Evolutionary conservation across 35 echinoderm and acorn worm species (phyloP).

Genomic region (Stichopus chloronotus): DNA sequence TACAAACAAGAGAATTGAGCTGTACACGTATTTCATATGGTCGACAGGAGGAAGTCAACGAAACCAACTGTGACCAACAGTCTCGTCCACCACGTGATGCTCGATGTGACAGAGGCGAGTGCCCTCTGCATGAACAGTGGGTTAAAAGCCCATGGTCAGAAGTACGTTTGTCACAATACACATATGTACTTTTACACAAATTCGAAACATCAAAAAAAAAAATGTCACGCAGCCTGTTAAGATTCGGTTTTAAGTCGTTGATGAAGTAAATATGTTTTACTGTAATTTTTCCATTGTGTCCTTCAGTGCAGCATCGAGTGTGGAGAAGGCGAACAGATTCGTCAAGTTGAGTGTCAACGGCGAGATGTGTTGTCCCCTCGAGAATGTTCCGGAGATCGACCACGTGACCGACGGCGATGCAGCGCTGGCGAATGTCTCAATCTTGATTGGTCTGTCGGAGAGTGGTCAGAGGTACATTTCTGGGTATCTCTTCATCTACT

Average conservation of each 20-base stretch:
- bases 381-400: slow-evolving; percentile 17
- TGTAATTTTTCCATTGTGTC: too few relatives aligned
- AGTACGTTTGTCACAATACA: background rate
- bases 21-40: slow-evolving; percentile 46
- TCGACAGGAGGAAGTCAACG: background rate
- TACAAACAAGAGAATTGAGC: background rate
- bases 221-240: too few relatives aligned
- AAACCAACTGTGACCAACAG: background rate
- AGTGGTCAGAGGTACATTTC: slow-evolving; percentile 39
- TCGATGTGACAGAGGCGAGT: slow-evolving; percentile 21
- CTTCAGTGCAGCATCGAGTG: slow-evolving; percentile 28
- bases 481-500: too few relatives aligned
- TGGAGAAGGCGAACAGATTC: slow-evolving; percentile 25
- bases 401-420: slow-evolving; percentile 37
- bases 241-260: too few relatives aligned
- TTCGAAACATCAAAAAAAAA: too few relatives aligned
- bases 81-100: background rate
- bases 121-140: slow-evolving; percentile 16
- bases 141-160: slow-evolving; percentile 51
- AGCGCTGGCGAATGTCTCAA: background rate
- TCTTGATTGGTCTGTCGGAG: background rate
- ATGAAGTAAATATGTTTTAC: too few relatives aligned
- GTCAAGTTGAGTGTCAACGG: slow-evolving; percentile 34
- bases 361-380: slow-evolving; percentile 9
- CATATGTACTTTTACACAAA: too few relatives aligned